phyloP scores from a whole-genome alignment of 2,797 vertebrate species.

The Potorous gilbertii region DNA sequence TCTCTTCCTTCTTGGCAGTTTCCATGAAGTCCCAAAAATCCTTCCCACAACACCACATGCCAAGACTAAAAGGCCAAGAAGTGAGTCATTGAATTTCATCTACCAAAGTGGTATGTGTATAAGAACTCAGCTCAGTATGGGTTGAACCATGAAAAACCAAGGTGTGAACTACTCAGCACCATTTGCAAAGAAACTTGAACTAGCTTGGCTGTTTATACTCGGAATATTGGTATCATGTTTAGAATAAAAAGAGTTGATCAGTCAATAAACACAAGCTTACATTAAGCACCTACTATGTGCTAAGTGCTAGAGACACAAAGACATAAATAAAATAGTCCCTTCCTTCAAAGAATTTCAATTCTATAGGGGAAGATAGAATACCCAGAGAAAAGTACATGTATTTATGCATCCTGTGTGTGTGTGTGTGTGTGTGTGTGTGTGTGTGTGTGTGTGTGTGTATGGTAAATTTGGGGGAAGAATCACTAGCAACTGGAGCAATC shows the following conservation, averaged over 20 bases:
- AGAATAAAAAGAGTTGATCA: background rate
- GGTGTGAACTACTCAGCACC: background rate
- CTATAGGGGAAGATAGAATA: background rate
- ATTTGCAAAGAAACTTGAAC: background rate
- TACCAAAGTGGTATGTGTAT: background rate
- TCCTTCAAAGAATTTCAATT: background rate
- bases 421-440: background rate
- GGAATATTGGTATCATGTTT: background rate
- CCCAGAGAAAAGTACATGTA: background rate
- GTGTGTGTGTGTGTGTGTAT: no score
- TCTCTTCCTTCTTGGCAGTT: conserved; percentile 32
- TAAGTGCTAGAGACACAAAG: background rate
- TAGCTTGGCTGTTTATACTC: background rate
- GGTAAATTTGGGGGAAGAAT: background rate
- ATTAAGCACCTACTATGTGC: background rate
- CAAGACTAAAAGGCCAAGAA: background rate
- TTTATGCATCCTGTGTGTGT: no score
- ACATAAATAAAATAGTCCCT: background rate
- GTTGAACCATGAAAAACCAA: conserved; percentile 15
- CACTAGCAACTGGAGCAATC: background rate
- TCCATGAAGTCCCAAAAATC: background rate
- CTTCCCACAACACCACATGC: background rate
- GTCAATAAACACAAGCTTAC: background rate
- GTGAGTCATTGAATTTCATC: background rate
- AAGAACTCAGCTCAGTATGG: background rate